Conservation (phyloP, 2,113 vertebrate species). For the Sylvietta virens region DNA sequence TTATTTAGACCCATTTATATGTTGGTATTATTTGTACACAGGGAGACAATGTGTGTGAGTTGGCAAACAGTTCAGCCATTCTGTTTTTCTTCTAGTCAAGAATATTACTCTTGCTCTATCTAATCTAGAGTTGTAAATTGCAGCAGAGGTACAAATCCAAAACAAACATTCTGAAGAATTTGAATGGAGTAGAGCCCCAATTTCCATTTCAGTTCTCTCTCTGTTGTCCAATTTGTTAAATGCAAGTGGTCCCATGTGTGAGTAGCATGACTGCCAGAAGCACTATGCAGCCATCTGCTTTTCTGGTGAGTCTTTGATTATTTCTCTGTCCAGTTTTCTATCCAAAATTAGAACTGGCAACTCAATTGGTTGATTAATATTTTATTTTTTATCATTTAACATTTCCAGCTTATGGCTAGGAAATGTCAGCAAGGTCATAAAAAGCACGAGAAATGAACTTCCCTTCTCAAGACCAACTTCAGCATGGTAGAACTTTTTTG, state of each 20-base stretch:
- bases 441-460: not conserved
- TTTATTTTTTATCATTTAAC: conserved; percentile 39
- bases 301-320: conserved; percentile 55
- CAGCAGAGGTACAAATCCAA: conserved; percentile 50
- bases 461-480: not conserved
- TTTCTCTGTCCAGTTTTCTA: conserved; percentile 41
- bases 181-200: conserved; percentile 39
- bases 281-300: conserved; percentile 51
- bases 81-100: conserved; percentile 37
- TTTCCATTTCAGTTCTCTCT: conserved; percentile 55
- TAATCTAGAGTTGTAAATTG: conserved; percentile 58
- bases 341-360: conserved; percentile 52
- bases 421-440: conserved; percentile 33
- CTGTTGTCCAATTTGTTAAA: conserved; percentile 60
- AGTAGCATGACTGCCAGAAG: conserved; percentile 49
- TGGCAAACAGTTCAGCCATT: conserved; percentile 1
- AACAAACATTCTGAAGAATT: conserved; percentile 57
- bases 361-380: conserved; percentile 5
- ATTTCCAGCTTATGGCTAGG: conserved; percentile 22
- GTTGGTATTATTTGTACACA: conserved; percentile 29
- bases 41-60: not conserved
- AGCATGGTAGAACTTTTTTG: not conserved
- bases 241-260: conserved; percentile 47
- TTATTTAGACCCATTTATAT: not conserved
- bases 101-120: conserved; percentile 51